Base-by-base conservation (phyloP, 2,113 vertebrate genomes). In the Myiozetetes cayanensis region DNA sequence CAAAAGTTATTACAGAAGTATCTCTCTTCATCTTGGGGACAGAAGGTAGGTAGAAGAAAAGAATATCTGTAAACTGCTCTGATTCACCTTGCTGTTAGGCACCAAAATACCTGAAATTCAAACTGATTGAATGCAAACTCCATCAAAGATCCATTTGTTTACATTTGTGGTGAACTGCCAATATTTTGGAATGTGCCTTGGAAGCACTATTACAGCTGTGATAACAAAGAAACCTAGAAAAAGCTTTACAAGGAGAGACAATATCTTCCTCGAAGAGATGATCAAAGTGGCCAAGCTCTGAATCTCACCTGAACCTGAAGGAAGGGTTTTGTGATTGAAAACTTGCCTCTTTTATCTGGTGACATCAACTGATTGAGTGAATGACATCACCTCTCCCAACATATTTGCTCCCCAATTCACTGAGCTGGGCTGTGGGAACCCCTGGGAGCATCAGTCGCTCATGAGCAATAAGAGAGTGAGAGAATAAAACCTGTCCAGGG, bases 401-500 rank as follows among this genome's bases (percentile, higher is more conserved):
- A 31, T 37, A 13, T 13, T 47, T 43, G 11, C 27, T 63, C 16
- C 33, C n/a, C 31, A 2, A 2, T 0, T 66, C 50, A 49, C 25
- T 0, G 4, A 61, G 70, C 50, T 47, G 82, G 65, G 50, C 67
- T 44, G 1, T 35, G 19, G 24, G 43, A 56, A 44, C 12, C 20
- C 31, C 56, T 46, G 68, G 52, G 44, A 84, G 25, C 73, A n/a
- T 37, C 58, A 37, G 39, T 35, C 52, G 24, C 77, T 83, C 2
- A 0, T 19, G 41, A 91, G 66, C 39, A 65, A 3, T 14, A 4
- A 0, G 0, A 30, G 0, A 1, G 20, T 4, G 0, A 68, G 37
- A 81, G 62, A 83, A 39, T 52, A 79, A 63, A 62, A 44, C 12
- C 47, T 78, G 43, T 13, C 75, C 1, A 3, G 2, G 5, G 74